Evolutionary conservation across 2,113 vertebrate genomes (phyloP), one percentile per base, ranked within the genome.

Genomic region (Myotis yumanensis): DNA sequence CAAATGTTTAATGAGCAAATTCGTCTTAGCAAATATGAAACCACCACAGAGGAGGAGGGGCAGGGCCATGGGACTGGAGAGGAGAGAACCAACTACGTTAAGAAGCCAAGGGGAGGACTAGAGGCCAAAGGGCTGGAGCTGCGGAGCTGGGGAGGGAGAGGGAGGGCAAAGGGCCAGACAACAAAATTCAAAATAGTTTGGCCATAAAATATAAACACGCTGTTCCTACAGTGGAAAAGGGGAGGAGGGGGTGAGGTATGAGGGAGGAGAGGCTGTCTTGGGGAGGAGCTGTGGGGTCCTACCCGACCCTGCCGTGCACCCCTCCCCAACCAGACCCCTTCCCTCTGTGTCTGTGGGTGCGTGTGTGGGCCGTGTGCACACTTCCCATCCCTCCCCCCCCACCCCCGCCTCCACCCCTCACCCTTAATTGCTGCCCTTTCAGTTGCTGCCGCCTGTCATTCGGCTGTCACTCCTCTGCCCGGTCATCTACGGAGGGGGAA

Each of bases 11-110:
- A 98, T 97, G 95, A 97, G 96, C 95, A 98, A 97, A 97, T 97
- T 97, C 92, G 94, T 97, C 96, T 98, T 97, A 97, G 97, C 97
- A 98, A 98, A 98, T 97, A 98, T 96, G 97, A 98, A 97, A 98
- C 97, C 95, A 97, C 96, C 98, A 97, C 95, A 96, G 43, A 43
- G 43, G 97, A 80, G 71, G 91, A 69, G 57, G 93, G 84, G 12
- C 86, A 15, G 35, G 77, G 73, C 48, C 40, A 43, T 5, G 43
- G 76, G 76, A 72, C 93, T 86, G 43, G 43, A 40, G 57, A 87
- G 89, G 23, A 43, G 32, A 93, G 86, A 85, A 69, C 46, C 96
- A 92, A 97, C 98, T 97, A 98, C 87, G 40, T 96, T 96, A 96
- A 97, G 91, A 97, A 97, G 96, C 95, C 96, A 69, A 75, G 43